Evolutionary conservation across 2,113 vertebrate genomes (phyloP), one percentile per base, ranked within the genome.

Genomic region (Tetrax tetrax): DNA sequence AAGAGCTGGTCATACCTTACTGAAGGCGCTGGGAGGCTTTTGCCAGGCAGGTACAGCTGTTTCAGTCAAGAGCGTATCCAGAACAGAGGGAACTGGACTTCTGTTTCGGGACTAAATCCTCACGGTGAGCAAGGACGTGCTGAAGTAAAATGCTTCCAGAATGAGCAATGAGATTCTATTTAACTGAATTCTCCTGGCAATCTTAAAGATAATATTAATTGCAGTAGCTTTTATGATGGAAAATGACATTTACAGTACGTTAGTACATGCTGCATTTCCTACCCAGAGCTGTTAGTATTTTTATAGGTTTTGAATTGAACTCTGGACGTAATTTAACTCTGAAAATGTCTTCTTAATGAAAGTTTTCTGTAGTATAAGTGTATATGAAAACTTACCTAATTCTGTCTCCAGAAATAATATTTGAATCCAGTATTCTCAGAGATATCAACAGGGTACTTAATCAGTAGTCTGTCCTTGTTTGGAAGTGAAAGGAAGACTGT

Each of bases 101-200:
- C 21, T 38, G 27, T 48, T 85, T 60, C 1, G 4, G 15, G 20
- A 64, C 35, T 38, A 43, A 68, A 60, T 35, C 41, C 23, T 82
- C 48, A 15, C 1, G 0, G 6, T 27, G 8, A 59, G 4, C 24
- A 38, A 64, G 35, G 43, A 12, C 2, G 0, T 35, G 14, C 12
- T 22, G 5, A 71, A 83, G 35, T 56, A 35, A 94, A 71, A 57
- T 48, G 21, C 21, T 72, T 61, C 27, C 43, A 28, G 29, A 64
- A 70, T 15, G 27, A 82, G 24, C 8, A 2, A 8, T 79, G 63
- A 3, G 3, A 3, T 41, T 75, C 31, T 61, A 5, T 41, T 84
- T 23, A 79, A 25, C 38, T 37, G 25, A 51, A 37, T 71, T 72
- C 35, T 64, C 5, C 10, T 24, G 50, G 19, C 24, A 74, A 31